These are phyloP conservation scores for Ceratothoa steindachneri DNA, from an alignment of 2,888 invertebrate genomes.

Conservation along the genomic window DNA sequence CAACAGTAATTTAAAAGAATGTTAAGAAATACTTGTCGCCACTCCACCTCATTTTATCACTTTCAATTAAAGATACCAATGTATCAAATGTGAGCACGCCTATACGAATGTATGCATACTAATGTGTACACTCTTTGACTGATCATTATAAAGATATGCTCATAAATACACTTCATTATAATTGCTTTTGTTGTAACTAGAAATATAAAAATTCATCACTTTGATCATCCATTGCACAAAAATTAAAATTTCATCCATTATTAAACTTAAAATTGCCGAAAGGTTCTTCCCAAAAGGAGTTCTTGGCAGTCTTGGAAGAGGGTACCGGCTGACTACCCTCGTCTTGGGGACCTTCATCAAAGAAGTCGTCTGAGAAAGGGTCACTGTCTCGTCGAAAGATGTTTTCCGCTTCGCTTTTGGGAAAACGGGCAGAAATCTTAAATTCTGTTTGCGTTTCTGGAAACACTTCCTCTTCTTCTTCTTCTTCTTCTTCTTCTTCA, in stretches of 20 bases:
- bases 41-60: too few species aligned
- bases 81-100: too few species aligned
- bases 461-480: slow-evolving; percentile 27
- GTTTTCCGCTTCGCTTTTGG: slow-evolving; percentile 19
- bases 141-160: too few species aligned
- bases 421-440: slow-evolving; percentile 34
- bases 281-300: slow-evolving; percentile 37
- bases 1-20: too few species aligned
- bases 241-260: slow-evolving; percentile 2
- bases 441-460: slow-evolving; percentile 40
- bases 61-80: too few species aligned
- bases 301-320: slow-evolving; percentile 7
- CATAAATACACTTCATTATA: too few species aligned
- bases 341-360: slow-evolving; percentile 21
- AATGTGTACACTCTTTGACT: too few species aligned
- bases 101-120: too few species aligned
- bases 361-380: slow-evolving; percentile 48
- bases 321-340: background rate
- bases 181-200: too few species aligned
- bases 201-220: too few species aligned
- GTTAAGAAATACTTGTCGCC: too few species aligned
- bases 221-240: too few species aligned
- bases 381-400: slow-evolving; percentile 48
- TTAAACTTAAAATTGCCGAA: slow-evolving; percentile 38
- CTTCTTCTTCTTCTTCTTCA: slow-evolving; percentile 15